Percentiles rank a stretch among this genome's conserved stretches.
These are phyloP conservation scores for Epinephelus fuscoguttatus DNA, from an alignment of 2,113 vertebrate species.

Conservation along the genomic window DNA sequence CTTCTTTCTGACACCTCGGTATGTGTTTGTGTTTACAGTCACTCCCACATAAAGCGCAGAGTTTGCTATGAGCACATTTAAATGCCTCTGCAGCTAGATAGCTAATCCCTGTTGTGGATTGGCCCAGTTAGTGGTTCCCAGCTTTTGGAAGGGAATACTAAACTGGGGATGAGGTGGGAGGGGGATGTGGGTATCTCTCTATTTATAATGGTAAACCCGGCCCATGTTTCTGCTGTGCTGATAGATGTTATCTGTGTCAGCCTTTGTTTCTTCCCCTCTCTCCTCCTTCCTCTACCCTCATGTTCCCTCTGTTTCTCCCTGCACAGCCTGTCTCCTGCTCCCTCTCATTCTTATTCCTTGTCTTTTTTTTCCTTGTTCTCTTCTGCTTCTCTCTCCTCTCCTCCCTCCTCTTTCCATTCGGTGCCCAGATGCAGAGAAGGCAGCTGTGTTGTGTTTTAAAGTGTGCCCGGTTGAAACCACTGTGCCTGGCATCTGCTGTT, in stretches of 20 bases:
- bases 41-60: conserved; percentile 65
- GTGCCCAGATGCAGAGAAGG: conserved; percentile 75
- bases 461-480: conserved; percentile 71
- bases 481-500: conserved; percentile 69
- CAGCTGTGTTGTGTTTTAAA: conserved; percentile 75
- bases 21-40: conserved; percentile 76
- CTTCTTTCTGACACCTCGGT: conserved; percentile 48
- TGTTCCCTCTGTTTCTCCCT: conserved; percentile 54
- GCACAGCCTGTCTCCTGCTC: conserved; percentile 41
- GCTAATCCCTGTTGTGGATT: conserved; percentile 83
- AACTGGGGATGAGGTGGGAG: conserved; percentile 61
- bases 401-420: conserved; percentile 53
- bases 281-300: conserved; percentile 42
- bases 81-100: conserved; percentile 74
- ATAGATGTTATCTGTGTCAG: conserved; percentile 82
- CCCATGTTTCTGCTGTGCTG: conserved; percentile 67
- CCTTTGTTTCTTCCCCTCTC: conserved; percentile 75
- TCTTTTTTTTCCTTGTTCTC: conserved; percentile 21
- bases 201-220: conserved; percentile 70
- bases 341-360: conserved; percentile 18
- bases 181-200: conserved; percentile 61
- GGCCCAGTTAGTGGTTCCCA: conserved; percentile 79
- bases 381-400: conserved; percentile 36
- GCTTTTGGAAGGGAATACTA: conserved; percentile 72
- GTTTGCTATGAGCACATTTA: conserved; percentile 68